These are phyloP conservation scores for Strix aluco DNA, from an alignment of 2,113 vertebrate genomes.

Conservation along the genomic window DNA sequence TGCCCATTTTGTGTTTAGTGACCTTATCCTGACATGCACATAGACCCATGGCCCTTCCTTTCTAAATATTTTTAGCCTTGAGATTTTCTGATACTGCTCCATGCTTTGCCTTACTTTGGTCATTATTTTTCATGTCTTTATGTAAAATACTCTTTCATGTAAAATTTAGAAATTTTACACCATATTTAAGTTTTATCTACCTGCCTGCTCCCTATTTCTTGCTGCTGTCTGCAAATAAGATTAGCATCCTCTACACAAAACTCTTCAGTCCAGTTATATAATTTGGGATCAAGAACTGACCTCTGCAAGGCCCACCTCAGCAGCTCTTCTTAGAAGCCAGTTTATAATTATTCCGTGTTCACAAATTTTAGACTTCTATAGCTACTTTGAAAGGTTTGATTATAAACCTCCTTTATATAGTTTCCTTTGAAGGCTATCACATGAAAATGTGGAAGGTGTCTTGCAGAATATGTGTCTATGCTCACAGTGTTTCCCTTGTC, in stretches of 20 bases:
- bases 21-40: neutral
- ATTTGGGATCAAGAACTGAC: constrained; percentile 2
- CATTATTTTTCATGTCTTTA: neutral
- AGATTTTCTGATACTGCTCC: neutral
- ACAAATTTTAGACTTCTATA: neutral
- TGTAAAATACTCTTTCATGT: neutral
- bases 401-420: neutral
- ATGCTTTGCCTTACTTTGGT: neutral
- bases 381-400: neutral
- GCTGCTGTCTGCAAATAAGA: neutral
- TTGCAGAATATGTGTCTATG: neutral
- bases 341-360: neutral
- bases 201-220: neutral
- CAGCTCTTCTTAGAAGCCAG: neutral
- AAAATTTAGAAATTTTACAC: neutral
- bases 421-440: neutral
- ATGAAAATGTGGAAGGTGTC: neutral
- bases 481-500: neutral
- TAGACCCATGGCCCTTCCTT: neutral
- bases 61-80: neutral
- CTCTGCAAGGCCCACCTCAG: neutral
- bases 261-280: neutral
- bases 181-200: neutral
- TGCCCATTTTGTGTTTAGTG: neutral
- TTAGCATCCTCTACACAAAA: neutral